A percentile compares a stretch with the other conserved stretches of the same genome.
Conservation (phyloP, 2,888 invertebrate species). For the Cotesia congregata region DNA sequence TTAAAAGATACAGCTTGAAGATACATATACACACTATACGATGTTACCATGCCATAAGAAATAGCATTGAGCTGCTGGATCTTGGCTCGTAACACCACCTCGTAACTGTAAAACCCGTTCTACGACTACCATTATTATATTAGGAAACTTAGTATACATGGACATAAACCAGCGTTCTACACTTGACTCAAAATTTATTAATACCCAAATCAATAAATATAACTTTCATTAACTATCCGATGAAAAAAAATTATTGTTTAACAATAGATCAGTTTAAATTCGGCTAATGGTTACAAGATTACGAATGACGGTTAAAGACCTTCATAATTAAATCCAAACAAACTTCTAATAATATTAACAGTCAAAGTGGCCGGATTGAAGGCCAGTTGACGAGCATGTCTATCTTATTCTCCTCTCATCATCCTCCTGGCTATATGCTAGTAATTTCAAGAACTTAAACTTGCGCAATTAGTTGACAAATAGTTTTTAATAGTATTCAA, state of each 20-base stretch:
- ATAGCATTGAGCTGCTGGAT: slow-evolving; percentile 53
- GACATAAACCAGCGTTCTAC: background rate
- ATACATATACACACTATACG: background rate
- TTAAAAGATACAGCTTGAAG: background rate
- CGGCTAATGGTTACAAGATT: slow-evolving; percentile 22
- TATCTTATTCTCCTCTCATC: slow-evolving; percentile 16
- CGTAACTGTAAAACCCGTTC: slow-evolving; percentile 66
- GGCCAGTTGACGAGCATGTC: slow-evolving; percentile 31
- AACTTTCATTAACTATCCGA: background rate
- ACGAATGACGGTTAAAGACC: slow-evolving; percentile 33
- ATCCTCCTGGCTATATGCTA: background rate
- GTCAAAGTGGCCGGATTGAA: slow-evolving; percentile 29
- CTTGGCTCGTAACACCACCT: slow-evolving; percentile 60
- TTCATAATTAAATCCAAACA: slow-evolving; percentile 31
- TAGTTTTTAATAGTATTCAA: slow-evolving; percentile 47
- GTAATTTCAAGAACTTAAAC: slow-evolving; percentile 9
- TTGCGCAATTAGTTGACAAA: slow-evolving; percentile 51
- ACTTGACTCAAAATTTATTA: background rate
- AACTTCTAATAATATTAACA: slow-evolving; percentile 38
- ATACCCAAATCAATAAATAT: background rate
- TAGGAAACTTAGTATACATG: background rate
- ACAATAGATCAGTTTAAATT: slow-evolving; percentile 16
- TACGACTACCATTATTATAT: slow-evolving; percentile 54
- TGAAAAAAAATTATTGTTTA: background rate
- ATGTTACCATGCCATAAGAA: slow-evolving; percentile 14